A percentile compares a stretch with the other conserved stretches of the same genome.
Evolutionary conservation across 2,113 vertebrate genomes (phyloP).

Genomic region (Aphelocoma coerulescens): DNA sequence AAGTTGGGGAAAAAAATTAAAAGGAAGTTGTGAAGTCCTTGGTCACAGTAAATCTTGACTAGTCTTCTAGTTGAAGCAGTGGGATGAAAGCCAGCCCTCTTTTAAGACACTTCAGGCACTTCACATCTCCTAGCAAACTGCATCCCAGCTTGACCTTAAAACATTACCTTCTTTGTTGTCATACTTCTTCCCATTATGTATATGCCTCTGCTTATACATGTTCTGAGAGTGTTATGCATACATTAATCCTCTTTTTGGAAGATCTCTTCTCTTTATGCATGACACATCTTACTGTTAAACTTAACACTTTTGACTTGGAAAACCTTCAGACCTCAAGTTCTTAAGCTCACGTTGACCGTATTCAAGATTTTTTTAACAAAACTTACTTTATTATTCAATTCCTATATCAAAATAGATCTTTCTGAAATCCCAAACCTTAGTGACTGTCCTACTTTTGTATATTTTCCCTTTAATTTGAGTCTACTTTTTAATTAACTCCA

Average conservation of each 20-base stretch:
- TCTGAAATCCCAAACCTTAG: conserved; percentile 1
- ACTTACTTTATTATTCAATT: not conserved
- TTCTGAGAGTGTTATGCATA: not conserved
- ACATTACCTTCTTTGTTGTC: not conserved
- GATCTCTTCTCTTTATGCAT: not conserved
- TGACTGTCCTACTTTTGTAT: not conserved
- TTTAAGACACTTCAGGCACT: not conserved
- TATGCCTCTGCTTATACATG: not conserved
- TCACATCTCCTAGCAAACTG: not conserved
- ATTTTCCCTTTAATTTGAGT: not conserved
- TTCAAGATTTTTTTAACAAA: not conserved
- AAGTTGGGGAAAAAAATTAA: not conserved
- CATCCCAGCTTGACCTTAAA: not conserved
- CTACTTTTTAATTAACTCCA: conserved; percentile 27
- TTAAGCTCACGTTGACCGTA: not conserved
- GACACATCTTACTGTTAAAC: not conserved
- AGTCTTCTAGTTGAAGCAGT: not conserved
- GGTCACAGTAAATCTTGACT: not conserved
- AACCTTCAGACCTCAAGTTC: not conserved
- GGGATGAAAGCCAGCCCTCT: not conserved
- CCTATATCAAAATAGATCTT: not conserved
- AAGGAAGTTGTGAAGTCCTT: not conserved
- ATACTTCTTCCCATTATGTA: not conserved
- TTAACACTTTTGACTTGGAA: not conserved
- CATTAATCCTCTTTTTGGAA: not conserved